These are phyloP conservation scores for Metridium senile DNA, from an alignment of 92 coral and sea anemone genomes.

Conservation along the genomic window DNA sequence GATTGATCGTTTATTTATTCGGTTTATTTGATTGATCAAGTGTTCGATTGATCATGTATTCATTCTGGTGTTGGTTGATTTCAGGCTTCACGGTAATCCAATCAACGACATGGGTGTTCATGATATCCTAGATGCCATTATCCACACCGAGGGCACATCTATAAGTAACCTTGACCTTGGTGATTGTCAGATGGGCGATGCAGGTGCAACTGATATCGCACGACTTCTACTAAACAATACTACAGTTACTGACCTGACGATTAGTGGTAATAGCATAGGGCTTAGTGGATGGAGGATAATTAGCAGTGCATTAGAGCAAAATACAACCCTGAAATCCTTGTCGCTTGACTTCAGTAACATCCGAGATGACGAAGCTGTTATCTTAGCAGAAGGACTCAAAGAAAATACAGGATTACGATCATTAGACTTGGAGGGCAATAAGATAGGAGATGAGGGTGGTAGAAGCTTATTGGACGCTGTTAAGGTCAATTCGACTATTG, in stretches of 20 bases:
- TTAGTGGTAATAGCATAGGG: slow-evolving; percentile 77
- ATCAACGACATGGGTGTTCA: slow-evolving; percentile 83
- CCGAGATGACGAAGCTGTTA: slow-evolving; percentile 80
- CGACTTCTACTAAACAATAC: slow-evolving; percentile 69
- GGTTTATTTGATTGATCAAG: neutral
- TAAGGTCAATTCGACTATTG: slow-evolving; percentile 70
- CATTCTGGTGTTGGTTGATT: neutral
- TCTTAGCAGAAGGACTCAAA: slow-evolving; percentile 85
- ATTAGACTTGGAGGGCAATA: slow-evolving; percentile 92
- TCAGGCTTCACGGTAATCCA: slow-evolving; percentile 92
- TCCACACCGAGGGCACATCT: slow-evolving; percentile 59
- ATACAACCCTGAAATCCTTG: slow-evolving; percentile 68
- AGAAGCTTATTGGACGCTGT: slow-evolving; percentile 77
- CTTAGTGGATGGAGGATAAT: slow-evolving; percentile 83
- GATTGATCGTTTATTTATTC: neutral
- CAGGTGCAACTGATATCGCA: slow-evolving; percentile 83
- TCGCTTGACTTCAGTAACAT: slow-evolving; percentile 87
- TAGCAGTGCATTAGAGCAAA: slow-evolving; percentile 63
- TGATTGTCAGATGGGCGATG: slow-evolving; percentile 84
- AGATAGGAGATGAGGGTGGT: slow-evolving; percentile 91
- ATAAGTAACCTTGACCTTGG: slow-evolving; percentile 88
- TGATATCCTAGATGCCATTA: slow-evolving; percentile 78
- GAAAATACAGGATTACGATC: slow-evolving; percentile 76
- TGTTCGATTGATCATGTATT: neutral
- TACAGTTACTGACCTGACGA: slow-evolving; percentile 71